Evolutionary conservation across 2,797 vertebrate species (phyloP).

Genomic region (Vespertilio murinus): DNA sequence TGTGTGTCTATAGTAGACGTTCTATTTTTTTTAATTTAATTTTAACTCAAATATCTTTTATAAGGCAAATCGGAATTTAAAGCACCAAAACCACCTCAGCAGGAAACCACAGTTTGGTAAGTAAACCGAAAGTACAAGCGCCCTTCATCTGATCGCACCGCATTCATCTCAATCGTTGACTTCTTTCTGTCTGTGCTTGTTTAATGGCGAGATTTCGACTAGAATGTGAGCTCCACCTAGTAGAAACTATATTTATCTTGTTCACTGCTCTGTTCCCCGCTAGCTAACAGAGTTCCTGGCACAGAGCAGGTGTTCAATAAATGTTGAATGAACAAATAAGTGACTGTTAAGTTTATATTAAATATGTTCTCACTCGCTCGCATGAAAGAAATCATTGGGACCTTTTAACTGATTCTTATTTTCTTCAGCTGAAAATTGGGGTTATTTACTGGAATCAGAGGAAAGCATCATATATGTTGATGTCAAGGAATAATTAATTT

Average conservation of each 20-base stretch:
- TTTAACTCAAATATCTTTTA: conserved; percentile 43
- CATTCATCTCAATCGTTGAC: background rate
- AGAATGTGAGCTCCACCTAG: background rate
- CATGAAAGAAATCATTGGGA: background rate
- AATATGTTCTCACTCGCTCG: background rate
- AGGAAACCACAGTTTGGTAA: background rate
- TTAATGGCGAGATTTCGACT: background rate
- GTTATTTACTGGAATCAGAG: background rate
- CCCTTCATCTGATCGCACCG: background rate
- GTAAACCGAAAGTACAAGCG: background rate
- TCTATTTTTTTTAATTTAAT: background rate
- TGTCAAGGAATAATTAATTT: conserved; percentile 2
- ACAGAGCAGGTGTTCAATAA: background rate
- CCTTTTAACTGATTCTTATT: background rate
- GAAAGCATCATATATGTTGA: background rate
- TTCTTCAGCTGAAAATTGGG: conserved; percentile 32
- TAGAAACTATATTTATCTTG: background rate
- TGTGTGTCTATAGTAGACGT: background rate
- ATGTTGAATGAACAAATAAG: conserved; percentile 13
- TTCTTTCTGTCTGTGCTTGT: background rate
- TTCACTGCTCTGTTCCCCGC: background rate
- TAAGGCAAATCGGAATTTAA: conserved; percentile 2
- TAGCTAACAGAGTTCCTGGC: background rate
- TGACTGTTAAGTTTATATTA: conserved; percentile 30
- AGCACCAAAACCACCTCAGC: background rate